Evolutionary conservation across 2,888 invertebrate species (phyloP).

Genomic region (Chloromyia formosa): DNA sequence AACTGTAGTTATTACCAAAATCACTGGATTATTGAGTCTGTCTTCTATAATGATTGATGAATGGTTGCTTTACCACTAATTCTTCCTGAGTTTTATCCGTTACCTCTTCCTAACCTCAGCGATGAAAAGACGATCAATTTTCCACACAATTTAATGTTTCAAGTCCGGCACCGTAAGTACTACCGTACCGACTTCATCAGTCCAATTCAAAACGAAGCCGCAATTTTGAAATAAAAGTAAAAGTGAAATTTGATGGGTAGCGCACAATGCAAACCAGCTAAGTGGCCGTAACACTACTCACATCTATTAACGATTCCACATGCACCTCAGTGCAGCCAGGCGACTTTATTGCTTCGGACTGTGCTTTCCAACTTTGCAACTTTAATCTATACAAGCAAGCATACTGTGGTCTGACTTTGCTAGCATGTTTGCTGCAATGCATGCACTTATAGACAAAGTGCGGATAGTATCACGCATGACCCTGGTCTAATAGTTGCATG

Average conservation of each 20-base stretch:
- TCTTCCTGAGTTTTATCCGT: too few relatives aligned
- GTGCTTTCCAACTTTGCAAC: background rate
- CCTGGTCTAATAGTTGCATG: background rate
- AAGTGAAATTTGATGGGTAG: constrained; percentile 38
- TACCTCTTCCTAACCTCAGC: too few relatives aligned
- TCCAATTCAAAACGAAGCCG: constrained; percentile 17
- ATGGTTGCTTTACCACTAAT: too few relatives aligned
- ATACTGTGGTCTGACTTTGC: background rate
- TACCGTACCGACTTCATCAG: too few relatives aligned
- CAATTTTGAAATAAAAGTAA: constrained; percentile 38
- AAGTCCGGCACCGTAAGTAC: too few relatives aligned
- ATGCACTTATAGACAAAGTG: background rate
- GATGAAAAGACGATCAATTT: too few relatives aligned
- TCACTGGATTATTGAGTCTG: too few relatives aligned
- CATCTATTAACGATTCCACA: constrained; percentile 18
- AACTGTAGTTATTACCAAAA: too few relatives aligned
- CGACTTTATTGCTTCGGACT: background rate
- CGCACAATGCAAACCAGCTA: constrained; percentile 15
- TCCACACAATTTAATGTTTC: too few relatives aligned
- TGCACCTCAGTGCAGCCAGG: background rate
- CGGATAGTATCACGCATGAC: background rate
- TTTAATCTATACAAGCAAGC: background rate
- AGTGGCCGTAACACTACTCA: background rate
- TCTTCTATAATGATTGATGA: too few relatives aligned
- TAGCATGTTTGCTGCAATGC: background rate